Evolutionary conservation across 2,888 invertebrate genomes (phyloP).

Genomic region (Drosophila picticornis): DNA sequence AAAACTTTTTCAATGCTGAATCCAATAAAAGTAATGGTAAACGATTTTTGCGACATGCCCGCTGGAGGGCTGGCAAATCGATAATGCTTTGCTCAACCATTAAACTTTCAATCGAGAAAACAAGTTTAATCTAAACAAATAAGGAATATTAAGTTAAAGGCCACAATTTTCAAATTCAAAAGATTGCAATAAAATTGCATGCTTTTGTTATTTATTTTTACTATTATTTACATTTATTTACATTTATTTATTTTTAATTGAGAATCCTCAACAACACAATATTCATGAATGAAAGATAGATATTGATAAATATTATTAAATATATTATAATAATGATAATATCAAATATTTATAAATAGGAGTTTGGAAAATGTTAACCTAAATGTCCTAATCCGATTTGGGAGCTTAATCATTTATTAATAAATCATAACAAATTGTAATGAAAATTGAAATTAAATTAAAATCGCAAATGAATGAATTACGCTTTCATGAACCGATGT

Average conservation of each 20-base stretch:
- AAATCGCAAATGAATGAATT: background rate
- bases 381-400: background rate
- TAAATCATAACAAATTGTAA: background rate
- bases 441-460: background rate
- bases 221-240: background rate
- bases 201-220: background rate
- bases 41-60: background rate
- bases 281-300: background rate
- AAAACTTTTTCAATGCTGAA: background rate
- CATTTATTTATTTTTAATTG: background rate
- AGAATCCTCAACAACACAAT: background rate
- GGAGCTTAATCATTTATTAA: background rate
- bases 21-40: background rate
- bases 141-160: background rate
- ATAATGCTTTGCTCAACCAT: background rate
- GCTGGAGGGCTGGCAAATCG: background rate
- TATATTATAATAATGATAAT: too few species aligned
- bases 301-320: too few species aligned
- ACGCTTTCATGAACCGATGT: background rate
- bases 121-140: background rate
- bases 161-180: background rate
- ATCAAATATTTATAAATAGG: too few species aligned
- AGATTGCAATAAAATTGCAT: background rate
- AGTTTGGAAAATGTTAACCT: background rate
- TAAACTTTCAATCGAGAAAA: background rate